Base-by-base conservation (phyloP, 2,888 invertebrate species). In the Melinaea menophilus region DNA sequence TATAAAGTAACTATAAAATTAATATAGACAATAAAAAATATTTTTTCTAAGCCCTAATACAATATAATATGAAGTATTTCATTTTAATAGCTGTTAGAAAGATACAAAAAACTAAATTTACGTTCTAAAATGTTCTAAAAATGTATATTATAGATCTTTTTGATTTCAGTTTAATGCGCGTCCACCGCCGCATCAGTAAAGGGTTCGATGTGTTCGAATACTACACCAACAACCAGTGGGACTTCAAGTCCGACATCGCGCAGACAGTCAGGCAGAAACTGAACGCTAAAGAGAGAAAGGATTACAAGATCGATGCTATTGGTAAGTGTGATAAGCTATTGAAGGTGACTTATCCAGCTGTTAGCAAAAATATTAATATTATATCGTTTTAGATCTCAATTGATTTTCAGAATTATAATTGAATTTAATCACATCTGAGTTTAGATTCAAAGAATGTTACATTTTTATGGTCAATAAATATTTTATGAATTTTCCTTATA, bases 151-250 rank as follows among this genome's bases (percentile, higher is more conserved):
- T 57, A 37, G 67, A 22, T 0, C 37, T 48, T 31, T 2, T 63
- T 9, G 55, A 47, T 79, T 86, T 0, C 80, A 97, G 97, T 37
- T 90, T 97, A 77, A 94, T 95, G 76, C 93, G 94, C 58, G 95
- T 97, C 2, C 97, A 97, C 72, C 94, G 94, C 63, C 93, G 96
- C 56, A 95, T 98, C 73, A 92, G 92, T 69, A 96, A 96, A 86
- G 96, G 97, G 0, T 96, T 97, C 76, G 95, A 96, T 75, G 95
- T 96, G 0, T 95, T 98, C 76, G 96, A 97, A 78, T 98, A 97
- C 80, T 98, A 98, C 85, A 97, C 97, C 0, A 96, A 95, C 79
- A 96, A 96, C 78, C 96, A 97, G 68, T 98, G 98, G 98, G 95
- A 95, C 76, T 97, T 97, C 81, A 94, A 94, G 55, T 96, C 95